Evolutionary conservation across 2,113 vertebrate genomes (phyloP), one percentile per base, ranked within the genome.

Genomic region (Eulemur macaco): DNA sequence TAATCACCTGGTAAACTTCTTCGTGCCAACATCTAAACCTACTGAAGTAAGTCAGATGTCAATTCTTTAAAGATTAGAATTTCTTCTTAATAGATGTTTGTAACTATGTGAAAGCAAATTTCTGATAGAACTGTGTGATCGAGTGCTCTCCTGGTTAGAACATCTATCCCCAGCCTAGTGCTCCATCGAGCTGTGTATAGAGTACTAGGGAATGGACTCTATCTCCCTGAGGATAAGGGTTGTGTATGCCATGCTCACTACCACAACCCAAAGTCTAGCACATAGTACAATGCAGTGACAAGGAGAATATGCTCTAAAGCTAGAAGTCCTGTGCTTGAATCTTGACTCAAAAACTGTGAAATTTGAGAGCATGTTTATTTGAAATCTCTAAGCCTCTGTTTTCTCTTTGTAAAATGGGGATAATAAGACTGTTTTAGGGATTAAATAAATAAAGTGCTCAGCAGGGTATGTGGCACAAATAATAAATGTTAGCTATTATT

Each of bases 51-150:
- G 27, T 47, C 86, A 76, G 25, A 88, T 68, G 34, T 77, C 83
- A 87, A 34, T 86, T 95, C 29, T 74, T 76, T 63, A 73, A 81
- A 96, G 83, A 74, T 84, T 68, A 91, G 31, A 69, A 92, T 92
- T 88, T 78, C 50, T 81, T 88, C 13, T 68, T 82, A 80, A 58
- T 6, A 1, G 20, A 50, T 66, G 5, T 90, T 81, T 82, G 25
- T 69, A 66, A 34, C 5, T 45, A 52, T 11, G 17, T n/a, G 81
- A 50, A 78, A 89, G 17, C 3, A 78, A 85, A 64, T 11, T 63
- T 83, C 68, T 52, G 34, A 31, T 73, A 85, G n/a, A 71, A 47
- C 54, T 80, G 11, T 88, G 50, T 50, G 47, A n/a, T 27, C 9
- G 31, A 29, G 7, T 29, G 8, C 18, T 42, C 14, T 64, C 17